Base-by-base conservation (phyloP, 2,797 vertebrate species). In the Lacerta agilis region DNA sequence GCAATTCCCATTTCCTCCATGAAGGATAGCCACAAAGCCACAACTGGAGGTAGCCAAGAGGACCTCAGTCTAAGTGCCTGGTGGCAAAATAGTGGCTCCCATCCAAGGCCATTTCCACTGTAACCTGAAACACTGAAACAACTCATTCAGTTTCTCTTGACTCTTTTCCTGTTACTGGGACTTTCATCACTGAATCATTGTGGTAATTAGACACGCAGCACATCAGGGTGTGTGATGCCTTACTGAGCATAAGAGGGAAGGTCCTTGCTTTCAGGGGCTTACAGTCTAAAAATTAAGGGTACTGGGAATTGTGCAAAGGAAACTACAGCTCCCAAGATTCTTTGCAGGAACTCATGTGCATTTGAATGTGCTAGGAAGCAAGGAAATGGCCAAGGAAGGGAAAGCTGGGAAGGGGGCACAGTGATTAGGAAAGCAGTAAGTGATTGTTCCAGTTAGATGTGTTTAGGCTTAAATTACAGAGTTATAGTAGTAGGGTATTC, bases 1-100 rank as follows among this genome's bases (percentile, higher is more conserved):
- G 92, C 91, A 90, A 87, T 92, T 88, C 83, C 84, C 18, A 90
- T 93, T 96, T 95, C 93, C 86, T 89, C 49, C 90, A 86, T 87
- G 94, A 94, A 76, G 8, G 92, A 43, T 90, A 91, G 91, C 94
- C 94, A 92, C 90, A 88, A 0, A 41, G 86, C 92, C 75, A 25
- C 80, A 83, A 92, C 78, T 38, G 0, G 0, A 79, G 45, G 77
- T 6, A 75, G 43, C 83, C 79, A 49, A 38, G 87, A 80, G 82
- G 81, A 88, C 33, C 55, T 82, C 72, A 0, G 8, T 81, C 45
- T 2, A 66, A 78, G 79, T 88, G 0, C 0, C 18, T 43, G 0
- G 4, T 0, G 0, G 87, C 61, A 0, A 0, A 58, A 4, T 9
- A 89, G 29, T 29, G 20, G 89, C 82, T 85, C 87, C 69, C 38